These are phyloP conservation scores for Hirundo rustica DNA, from an alignment of 2,797 vertebrate species.

Conservation along the genomic window DNA sequence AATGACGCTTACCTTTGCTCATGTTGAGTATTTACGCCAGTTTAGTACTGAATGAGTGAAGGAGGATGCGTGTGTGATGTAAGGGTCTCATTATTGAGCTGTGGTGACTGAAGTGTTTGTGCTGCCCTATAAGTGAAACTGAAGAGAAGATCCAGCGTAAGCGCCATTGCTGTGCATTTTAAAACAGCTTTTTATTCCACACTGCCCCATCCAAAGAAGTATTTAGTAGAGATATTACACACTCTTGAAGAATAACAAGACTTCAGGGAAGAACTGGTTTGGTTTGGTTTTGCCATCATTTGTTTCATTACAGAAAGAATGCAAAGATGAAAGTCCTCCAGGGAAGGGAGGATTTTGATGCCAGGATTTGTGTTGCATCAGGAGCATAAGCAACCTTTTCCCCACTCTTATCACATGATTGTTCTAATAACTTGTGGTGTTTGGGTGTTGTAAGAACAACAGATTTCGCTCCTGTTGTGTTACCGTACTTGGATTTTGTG, in stretches of 20 bases:
- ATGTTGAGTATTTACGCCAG: neutral
- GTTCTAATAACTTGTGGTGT: neutral
- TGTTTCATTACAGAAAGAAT: neutral
- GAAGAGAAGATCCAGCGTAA: neutral
- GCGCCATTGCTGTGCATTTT: neutral
- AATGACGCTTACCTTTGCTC: neutral
- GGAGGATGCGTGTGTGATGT: neutral
- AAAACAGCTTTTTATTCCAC: neutral
- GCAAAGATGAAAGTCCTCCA: neutral
- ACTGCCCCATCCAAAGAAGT: neutral
- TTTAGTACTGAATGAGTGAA: neutral
- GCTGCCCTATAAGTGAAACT: neutral
- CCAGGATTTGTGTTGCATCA: neutral
- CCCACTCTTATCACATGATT: neutral
- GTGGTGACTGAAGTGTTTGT: neutral
- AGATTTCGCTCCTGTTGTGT: neutral
- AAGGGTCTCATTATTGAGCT: neutral
- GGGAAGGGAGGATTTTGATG: neutral
- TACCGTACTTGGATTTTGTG: neutral
- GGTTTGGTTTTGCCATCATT: neutral
- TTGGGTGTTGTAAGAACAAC: neutral
- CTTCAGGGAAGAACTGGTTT: neutral
- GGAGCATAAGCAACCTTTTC: neutral
- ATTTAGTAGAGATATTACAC: neutral
- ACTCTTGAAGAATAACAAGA: neutral